Base-by-base conservation (phyloP, 2,888 invertebrate genomes). In the Ennomos erosarius region DNA sequence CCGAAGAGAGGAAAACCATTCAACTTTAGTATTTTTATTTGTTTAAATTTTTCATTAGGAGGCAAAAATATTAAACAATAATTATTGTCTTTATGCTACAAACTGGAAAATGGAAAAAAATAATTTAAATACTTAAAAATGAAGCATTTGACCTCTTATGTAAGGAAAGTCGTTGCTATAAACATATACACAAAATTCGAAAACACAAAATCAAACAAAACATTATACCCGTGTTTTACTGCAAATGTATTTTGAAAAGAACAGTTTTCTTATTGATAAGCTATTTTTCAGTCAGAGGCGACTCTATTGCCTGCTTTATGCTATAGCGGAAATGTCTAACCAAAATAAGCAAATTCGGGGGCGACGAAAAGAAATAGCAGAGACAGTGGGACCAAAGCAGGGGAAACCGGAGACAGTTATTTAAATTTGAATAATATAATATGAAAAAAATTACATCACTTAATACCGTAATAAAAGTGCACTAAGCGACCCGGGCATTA, bases 371-470 rank as follows among this genome's bases (percentile, higher is more conserved):
- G 86, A 89, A 88, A 86, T 81, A 82, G 59, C 78, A 83, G 76
- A 81, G 84, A 84, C 84, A 86, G 81, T 82, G 82, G 84, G 81
- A 87, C 84, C 83, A 83, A 77, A 76, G 79, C 81, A 75, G 84
- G 90, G 91, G 91, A 88, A 89, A 90, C 88, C 85, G 88, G 89
- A 93, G 93, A 93, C 93, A 93, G 93, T 93, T 93, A 93, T 93
- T 93, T 92, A 93, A 93, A 93, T 93, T 93, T 93, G 90, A 93
- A 93, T 93, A 93, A 92, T 92, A 93, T 93, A 91, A 93, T 91
- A 92, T 90, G 91, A 85, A 92, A 93, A 92, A 93, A 93, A 93
- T 92, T 93, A 93, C 92, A 91, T 92, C 93, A 92, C 92, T 93
- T 93, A 93, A 93, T 93, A 88, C 92, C 90, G 84, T 90, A 92